Base-by-base conservation (phyloP, 2,888 invertebrate genomes). In the Leistus spinibarbis region DNA sequence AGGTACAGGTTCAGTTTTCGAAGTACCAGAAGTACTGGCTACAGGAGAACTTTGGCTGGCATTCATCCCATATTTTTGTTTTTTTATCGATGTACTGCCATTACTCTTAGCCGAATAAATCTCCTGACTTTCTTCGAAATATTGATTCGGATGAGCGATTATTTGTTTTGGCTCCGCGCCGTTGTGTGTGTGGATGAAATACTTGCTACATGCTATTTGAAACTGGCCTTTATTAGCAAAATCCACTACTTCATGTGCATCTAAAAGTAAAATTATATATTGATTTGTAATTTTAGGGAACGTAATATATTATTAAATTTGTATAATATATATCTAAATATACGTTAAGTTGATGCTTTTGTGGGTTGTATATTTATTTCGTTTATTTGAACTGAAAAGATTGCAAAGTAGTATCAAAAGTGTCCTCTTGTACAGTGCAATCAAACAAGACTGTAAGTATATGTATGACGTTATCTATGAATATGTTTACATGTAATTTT, bases 141-240 rank as follows among this genome's bases (percentile, higher is more conserved):
- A 98, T 79, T 94, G 93, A 86, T 98, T 98, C 0, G 98, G 98
- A 87, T 98, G 98, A 83, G 91, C 91, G 54, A 96, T 91, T 1
- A 91, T 91, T 56, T 90, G 87, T 54, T 91, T 91, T 13, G 90
- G 82, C n/a, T 89, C 87, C 3, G 88, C 86, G 79, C 90, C 90
- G 78, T 82, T 81, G 79, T 95, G 94, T 0, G 88, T 88, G 68
- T 89, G 86, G 86, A 94, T 93, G 86, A 95, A 97, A 84, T 94
- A 96, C 82, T 93, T 92, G 57, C 92, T 92, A 85, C 98, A 98
- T 0, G 98, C 97, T 77, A 97, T 88, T 85, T 95, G 95, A 83
- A 90, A 97, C 83, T 97, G 95, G 0, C 93, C 92, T 77, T 91
- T 91, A 77, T 90, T 90, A 0, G 92, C 91, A 78, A 92, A 88